These are phyloP conservation scores for Hypselothyrea guttata DNA, from an alignment of 2,888 invertebrate species.

Conservation along the genomic window DNA sequence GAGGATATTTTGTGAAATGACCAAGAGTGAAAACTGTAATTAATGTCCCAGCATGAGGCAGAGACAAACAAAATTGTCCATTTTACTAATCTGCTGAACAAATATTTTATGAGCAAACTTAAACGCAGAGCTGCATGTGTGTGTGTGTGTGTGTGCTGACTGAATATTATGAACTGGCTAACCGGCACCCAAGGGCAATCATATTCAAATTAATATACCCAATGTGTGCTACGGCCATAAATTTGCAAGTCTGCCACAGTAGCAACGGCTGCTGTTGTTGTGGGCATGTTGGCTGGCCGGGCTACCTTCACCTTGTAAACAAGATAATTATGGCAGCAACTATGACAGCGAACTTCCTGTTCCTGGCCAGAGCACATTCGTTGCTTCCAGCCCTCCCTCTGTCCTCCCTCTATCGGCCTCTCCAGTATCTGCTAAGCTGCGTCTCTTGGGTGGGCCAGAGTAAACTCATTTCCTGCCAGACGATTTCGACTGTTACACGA, in stretches of 20 bases:
- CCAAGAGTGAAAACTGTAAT: slow-evolving; percentile 68
- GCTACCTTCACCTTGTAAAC: slow-evolving; percentile 77
- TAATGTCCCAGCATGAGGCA: slow-evolving; percentile 55
- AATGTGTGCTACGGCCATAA: slow-evolving; percentile 75
- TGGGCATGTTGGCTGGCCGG: slow-evolving; percentile 36
- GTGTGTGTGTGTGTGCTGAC: slow-evolving; percentile 29
- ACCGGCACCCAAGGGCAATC: slow-evolving; percentile 67
- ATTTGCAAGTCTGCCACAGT: slow-evolving; percentile 53
- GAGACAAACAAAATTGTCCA: slow-evolving; percentile 61
- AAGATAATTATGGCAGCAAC: slow-evolving; percentile 79
- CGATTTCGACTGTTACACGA: slow-evolving; percentile 65
- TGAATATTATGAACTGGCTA: slow-evolving; percentile 68
- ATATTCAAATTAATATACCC: slow-evolving; percentile 79
- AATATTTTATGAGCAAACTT: slow-evolving; percentile 68
- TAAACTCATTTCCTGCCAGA: slow-evolving; percentile 76
- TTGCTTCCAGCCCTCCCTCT: not conserved
- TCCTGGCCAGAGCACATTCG: slow-evolving; percentile 38
- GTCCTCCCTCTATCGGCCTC: not conserved
- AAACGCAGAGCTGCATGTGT: slow-evolving; percentile 30
- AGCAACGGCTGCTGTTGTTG: slow-evolving; percentile 26
- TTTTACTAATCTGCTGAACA: slow-evolving; percentile 73
- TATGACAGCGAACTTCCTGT: slow-evolving; percentile 76
- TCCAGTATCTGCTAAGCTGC: not conserved
- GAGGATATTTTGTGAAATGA: slow-evolving; percentile 36
- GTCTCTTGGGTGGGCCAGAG: slow-evolving; percentile 44